Evolutionary conservation across 1,140 invertebrate species (phyloP).

Genomic region (Ips nitidus): DNA sequence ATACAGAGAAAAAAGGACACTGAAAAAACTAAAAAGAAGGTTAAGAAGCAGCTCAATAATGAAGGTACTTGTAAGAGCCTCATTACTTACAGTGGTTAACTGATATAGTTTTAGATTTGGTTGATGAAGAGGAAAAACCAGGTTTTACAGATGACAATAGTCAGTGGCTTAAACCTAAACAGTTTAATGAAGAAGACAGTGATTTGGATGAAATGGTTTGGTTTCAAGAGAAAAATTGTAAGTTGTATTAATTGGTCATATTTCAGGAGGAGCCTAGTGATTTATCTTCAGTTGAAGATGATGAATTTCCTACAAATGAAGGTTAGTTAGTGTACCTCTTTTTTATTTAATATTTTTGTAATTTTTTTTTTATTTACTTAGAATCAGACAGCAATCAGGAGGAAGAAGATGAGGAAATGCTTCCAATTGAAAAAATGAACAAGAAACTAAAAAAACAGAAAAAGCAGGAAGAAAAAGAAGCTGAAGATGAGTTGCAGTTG

Average conservation of each 20-base stretch:
- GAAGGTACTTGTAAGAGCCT: neutral
- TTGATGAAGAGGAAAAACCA: neutral
- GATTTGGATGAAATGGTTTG: too few relatives aligned
- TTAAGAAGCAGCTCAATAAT: constrained; percentile 40
- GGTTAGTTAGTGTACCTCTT: too few relatives aligned
- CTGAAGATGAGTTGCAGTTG: constrained; percentile 78
- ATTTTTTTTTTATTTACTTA: too few relatives aligned
- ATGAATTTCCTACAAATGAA: too few relatives aligned
- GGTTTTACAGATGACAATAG: neutral
- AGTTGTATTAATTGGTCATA: too few relatives aligned
- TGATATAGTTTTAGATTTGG: neutral
- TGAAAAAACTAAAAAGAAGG: constrained; percentile 41
- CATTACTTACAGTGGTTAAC: neutral
- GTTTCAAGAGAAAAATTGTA: too few relatives aligned
- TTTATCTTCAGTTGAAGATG: too few relatives aligned
- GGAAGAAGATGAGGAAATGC: constrained; percentile 53
- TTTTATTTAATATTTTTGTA: too few relatives aligned
- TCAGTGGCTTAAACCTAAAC: constrained; percentile 4
- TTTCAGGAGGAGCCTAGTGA: too few relatives aligned
- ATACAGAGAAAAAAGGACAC: constrained; percentile 51
- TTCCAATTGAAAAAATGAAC: constrained; percentile 86
- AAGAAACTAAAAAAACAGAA: constrained; percentile 78
- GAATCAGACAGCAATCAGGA: neutral
- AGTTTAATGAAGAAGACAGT: neutral
- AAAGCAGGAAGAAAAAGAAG: constrained; percentile 68